Base-by-base conservation (phyloP, 30 jellyfish, hydroid and myxozoan genomes). In the Nemopilema nomurai region DNA sequence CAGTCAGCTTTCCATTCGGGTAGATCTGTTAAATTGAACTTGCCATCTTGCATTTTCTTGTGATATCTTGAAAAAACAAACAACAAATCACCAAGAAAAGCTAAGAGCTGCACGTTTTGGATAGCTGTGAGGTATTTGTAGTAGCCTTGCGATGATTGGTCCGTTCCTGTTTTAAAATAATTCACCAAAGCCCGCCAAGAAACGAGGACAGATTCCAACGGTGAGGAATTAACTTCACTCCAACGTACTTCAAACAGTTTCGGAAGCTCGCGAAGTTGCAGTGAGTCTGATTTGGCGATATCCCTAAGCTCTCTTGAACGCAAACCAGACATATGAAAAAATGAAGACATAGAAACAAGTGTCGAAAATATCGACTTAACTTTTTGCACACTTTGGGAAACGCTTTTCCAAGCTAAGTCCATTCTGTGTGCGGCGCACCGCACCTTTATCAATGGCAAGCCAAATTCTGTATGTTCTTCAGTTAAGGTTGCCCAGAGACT, bases 341-440 rank as follows among this genome's bases (percentile, higher is more conserved):
- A n/a, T n/a, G n/a, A n/a, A n/a, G n/a, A n/a, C n/a, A n/a, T n/a
- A n/a, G n/a, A n/a, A n/a, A n/a, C n/a, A n/a, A n/a, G n/a, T n/a
- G n/a, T n/a, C n/a, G 30, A 71, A 71, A 29, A 28, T 57, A 76
- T 19, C 32, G 62, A 49, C 57, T 24, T 76, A 7, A 76, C 69
- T 62, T 76, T 75, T 16, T 69, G 51, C 27, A 76, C 73, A 76
- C 57, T 76, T 19, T 76, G 53, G n/a, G 86, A 26, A 25, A 76
- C 76, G 28, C 74, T 32, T 76, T 76, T 76, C 76, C 76, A 76
- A 17, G 86, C 86, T 32, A 57, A 71, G 32, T 76, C 57, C 57
- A 53, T 76, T 49, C 86, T 49, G 62, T 76, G 86, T 20, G 57
- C 75, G 62, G 74, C 86, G 62, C 86, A 76, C 86, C 86, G 49